These are phyloP conservation scores for Trichomalopsis sarcophagae DNA, from an alignment of 1,140 invertebrate genomes.

Conservation along the genomic window DNA sequence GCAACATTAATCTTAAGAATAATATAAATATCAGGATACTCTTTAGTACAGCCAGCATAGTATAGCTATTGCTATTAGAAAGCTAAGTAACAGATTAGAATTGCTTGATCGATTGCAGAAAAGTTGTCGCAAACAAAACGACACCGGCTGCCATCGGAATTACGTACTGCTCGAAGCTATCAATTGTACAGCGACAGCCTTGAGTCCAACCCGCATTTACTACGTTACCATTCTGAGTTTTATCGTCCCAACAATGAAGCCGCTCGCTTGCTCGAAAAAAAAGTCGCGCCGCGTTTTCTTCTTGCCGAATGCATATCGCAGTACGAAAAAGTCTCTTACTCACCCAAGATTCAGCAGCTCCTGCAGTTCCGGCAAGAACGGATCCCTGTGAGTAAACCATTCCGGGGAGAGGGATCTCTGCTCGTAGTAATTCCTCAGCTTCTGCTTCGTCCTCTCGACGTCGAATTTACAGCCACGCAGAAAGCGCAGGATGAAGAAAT, in stretches of 20 bases:
- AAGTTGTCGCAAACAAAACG: not conserved
- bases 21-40: not conserved
- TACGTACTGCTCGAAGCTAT: not conserved
- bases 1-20: slow-evolving; percentile 1
- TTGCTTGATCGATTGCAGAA: not conserved
- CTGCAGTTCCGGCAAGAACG: slow-evolving; percentile 75
- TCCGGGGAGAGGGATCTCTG: slow-evolving; percentile 75
- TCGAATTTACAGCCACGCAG: slow-evolving; percentile 79
- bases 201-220: not conserved
- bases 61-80: not conserved
- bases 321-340: not conserved
- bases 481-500: slow-evolving; percentile 78
- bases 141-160: not conserved
- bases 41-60: not conserved
- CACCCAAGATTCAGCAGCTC: slow-evolving; percentile 77
- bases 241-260: not conserved
- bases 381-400: slow-evolving; percentile 80
- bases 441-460: slow-evolving; percentile 76
- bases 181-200: not conserved
- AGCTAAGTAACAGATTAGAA: not conserved
- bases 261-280: not conserved
- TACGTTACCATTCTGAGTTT: not conserved
- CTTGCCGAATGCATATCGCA: not conserved
- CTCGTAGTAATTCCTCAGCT: slow-evolving; percentile 77
- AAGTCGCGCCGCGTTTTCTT: not conserved